Base-by-base conservation (phyloP, 1,140 invertebrate genomes). In the Penaeus chinensis region DNA sequence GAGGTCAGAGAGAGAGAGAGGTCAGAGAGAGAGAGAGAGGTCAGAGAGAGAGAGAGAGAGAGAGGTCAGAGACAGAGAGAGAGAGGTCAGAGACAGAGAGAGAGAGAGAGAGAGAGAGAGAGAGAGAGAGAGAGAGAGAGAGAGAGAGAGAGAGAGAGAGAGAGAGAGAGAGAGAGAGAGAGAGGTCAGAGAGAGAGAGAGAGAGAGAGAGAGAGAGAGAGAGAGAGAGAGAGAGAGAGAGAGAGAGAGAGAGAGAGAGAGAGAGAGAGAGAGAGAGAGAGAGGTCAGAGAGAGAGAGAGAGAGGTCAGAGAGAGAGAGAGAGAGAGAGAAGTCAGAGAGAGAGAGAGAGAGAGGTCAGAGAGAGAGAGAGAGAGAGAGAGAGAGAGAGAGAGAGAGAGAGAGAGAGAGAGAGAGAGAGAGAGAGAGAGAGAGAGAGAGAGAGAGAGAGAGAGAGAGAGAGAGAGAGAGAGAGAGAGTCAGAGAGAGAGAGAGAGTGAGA, bases 191-290 rank as follows among this genome's bases (percentile, higher is more conserved):
- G 13, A 4, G 79, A 82, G 61, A 54, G 60, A 82, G 61, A 27
- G 77, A 61, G 11, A n/a, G 60, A 66, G n/a, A 61, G 32, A 10
- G 54, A 65, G 63, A 10, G 42, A 16, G 18, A 63, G 24, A 24
- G 18, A n/a, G 18, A 32, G 16, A 27, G 37, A 82, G 18, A 81
- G 47, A 81, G 47, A 81, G 47, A 81, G 47, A 81, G 47, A 81
- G 47, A 81, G 79, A 19, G 61, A 66, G 80, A 65, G 80, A 82
- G 61, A 62, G 62, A 62, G 62, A 66, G 80, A 65, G 61, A 32
- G 61, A 62, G 62, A 82, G 60, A 62, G 62, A 82, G 80, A 62
- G 27, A 65, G 27, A 65, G 61, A 82, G 62, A 82, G 80, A 62
- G 61, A 62, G 60, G 61, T 32, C 24, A 82, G 61, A 65, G 61